phyloP scores from a whole-genome alignment of 2,888 invertebrate genomes.

The Dryobota labecula region DNA sequence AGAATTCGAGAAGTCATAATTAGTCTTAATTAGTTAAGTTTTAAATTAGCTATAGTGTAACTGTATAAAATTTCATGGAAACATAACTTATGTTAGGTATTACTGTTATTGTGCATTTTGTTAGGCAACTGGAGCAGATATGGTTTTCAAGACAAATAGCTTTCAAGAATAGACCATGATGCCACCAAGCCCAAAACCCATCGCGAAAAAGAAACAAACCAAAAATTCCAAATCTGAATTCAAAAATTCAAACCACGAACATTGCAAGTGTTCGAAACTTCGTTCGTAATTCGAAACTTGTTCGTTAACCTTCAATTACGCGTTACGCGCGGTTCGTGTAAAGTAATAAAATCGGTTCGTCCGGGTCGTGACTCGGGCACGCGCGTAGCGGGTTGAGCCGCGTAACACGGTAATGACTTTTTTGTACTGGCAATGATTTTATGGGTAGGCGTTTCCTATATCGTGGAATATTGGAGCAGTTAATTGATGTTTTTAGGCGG shows the following conservation, averaged over 20 bases:
- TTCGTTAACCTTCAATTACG: conserved; percentile 63
- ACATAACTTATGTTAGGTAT: too few species aligned
- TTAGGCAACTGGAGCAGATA: not conserved
- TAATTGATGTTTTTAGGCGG: conserved; percentile 56
- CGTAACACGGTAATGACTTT: conserved; percentile 66
- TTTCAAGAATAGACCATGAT: not conserved
- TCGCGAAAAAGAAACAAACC: not conserved
- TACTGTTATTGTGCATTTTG: not conserved
- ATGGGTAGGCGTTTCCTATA: conserved; percentile 62
- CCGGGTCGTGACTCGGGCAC: conserved; percentile 65
- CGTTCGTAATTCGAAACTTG: conserved; percentile 56
- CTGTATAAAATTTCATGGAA: not conserved
- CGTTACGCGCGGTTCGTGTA: conserved; percentile 56
- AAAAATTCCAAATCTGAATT: conserved; percentile 15
- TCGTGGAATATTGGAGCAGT: conserved; percentile 55
- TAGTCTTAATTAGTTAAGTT: not conserved
- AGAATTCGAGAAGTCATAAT: not conserved
- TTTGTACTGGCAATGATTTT: conserved; percentile 61
- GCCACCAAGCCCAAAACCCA: not conserved
- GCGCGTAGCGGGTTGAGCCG: conserved; percentile 52
- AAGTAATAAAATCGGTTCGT: conserved; percentile 57
- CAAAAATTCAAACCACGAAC: conserved; percentile 25
- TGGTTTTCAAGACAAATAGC: not conserved
- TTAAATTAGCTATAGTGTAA: not conserved
- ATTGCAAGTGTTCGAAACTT: conserved; percentile 23